A percentile compares a stretch with the other conserved stretches of the same genome.
Evolutionary conservation across 2,113 vertebrate genomes (phyloP).

Genomic region (Pomatostomus ruficeps): DNA sequence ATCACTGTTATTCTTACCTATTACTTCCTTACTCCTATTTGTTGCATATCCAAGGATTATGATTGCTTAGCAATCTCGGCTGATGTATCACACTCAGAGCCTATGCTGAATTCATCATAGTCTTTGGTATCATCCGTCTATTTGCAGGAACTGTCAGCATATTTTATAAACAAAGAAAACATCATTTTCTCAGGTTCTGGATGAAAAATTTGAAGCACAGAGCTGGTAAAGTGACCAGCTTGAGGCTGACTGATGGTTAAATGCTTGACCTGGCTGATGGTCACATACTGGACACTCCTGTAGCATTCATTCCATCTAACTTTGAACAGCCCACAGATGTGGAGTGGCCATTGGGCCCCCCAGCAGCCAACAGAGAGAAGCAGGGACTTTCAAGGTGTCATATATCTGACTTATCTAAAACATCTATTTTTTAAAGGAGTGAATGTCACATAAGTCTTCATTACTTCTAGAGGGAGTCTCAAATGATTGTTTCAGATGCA

Average conservation of each 20-base stretch:
- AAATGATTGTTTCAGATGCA: neutral
- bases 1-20: neutral
- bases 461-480: neutral
- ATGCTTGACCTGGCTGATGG: neutral
- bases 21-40: neutral
- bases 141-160: neutral
- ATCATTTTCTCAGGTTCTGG: neutral
- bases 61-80: neutral
- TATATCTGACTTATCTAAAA: neutral
- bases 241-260: neutral
- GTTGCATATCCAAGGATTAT: neutral
- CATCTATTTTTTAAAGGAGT: neutral
- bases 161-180: neutral
- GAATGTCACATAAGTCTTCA: neutral
- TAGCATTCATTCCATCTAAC: neutral
- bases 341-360: neutral
- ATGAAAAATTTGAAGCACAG: neutral
- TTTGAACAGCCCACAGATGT: neutral
- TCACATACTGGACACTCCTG: neutral
- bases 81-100: neutral
- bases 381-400: neutral
- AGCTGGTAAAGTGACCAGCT: neutral
- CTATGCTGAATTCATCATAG: neutral
- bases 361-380: neutral
- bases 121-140: neutral